A percentile compares a stretch with the other conserved stretches of the same genome.
Conservation (phyloP, 1,140 invertebrate genomes). For the Heliothis virescens region DNA sequence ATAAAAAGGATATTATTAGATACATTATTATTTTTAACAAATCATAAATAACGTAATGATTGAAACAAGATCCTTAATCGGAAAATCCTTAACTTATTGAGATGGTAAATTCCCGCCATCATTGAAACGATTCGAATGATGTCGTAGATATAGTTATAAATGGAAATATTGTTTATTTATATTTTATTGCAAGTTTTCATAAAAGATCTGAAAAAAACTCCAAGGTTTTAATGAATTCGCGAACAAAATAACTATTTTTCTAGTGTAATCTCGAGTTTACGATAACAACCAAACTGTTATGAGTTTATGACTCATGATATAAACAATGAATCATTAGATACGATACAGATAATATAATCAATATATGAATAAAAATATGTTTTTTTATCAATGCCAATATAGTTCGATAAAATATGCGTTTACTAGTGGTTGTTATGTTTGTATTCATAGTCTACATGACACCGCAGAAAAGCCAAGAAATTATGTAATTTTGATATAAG, state of each 20-base stretch:
- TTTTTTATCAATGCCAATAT: not conserved
- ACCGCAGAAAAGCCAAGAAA: too few relatives aligned
- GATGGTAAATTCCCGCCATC: not conserved
- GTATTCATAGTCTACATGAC: too few relatives aligned
- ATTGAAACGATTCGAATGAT: not conserved
- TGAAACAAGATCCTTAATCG: not conserved
- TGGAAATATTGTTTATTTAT: not conserved
- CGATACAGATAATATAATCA: not conserved
- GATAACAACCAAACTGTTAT: not conserved
- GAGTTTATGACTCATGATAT: constrained; percentile 12
- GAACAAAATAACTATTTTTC: constrained; percentile 1
- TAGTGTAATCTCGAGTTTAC: not conserved
- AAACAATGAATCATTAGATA: not conserved
- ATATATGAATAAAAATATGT: not conserved
- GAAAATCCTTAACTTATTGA: not conserved
- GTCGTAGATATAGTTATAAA: not conserved
- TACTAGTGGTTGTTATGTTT: not conserved
- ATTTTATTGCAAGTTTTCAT: too few relatives aligned
- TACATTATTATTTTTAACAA: too few relatives aligned
- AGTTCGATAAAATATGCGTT: not conserved
- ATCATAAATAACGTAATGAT: not conserved
- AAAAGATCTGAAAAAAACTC: not conserved
- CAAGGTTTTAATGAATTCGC: not conserved
- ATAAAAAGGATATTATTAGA: too few relatives aligned
- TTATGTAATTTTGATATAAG: too few relatives aligned